Base-by-base conservation (phyloP, 2,113 vertebrate genomes). In the Pristiophorus japonicus region DNA sequence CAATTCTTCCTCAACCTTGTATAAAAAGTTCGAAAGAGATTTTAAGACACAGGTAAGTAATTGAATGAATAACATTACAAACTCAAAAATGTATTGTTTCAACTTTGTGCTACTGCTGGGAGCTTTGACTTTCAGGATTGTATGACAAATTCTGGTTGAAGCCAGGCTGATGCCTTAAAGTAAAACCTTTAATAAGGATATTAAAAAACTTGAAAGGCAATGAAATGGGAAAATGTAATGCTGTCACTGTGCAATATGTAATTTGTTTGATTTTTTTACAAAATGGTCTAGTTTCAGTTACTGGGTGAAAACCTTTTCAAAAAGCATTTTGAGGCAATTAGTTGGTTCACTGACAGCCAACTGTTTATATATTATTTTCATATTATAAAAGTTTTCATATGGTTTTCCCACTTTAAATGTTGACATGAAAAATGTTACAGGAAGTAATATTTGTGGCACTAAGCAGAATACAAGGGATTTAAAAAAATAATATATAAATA, bases 1-100 rank as follows among this genome's bases (percentile, higher is more conserved):
- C 0, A 4, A 96, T 65, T 11, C 34, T 8, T 81, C 95, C 34
- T 95, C 95, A 4, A 0, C 0, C 24, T 38, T 34, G 0, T 96
- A 91, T 95, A 70, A 92, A 45, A 4, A 51, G 0, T 67, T 5
- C 18, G 59, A 63, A 73, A 0, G 8, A 0, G 0, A 34, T 0
- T 14, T 96, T 59, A 95, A 96, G 16, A 3, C 0, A 24, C 8
- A 42, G 81, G 96, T 96, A 96, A 18, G 95, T 95, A 81, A 73
- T 12, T 24, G 24, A n/a, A 51, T 73, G 45, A 73, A 47, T 51
- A 94, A 94, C 3, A 34, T 94, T 94, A 47, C 11, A 51, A 94
- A 94, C 45, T 94, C 27, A 38, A 51, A 7, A 38, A 4, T n/a
- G 22, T 63, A 51, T 38, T 59, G 63, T 63, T 16, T 63, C 3